phyloP scores from a whole-genome alignment of 1,140 invertebrate genomes.

The Riptortus pedestris region DNA sequence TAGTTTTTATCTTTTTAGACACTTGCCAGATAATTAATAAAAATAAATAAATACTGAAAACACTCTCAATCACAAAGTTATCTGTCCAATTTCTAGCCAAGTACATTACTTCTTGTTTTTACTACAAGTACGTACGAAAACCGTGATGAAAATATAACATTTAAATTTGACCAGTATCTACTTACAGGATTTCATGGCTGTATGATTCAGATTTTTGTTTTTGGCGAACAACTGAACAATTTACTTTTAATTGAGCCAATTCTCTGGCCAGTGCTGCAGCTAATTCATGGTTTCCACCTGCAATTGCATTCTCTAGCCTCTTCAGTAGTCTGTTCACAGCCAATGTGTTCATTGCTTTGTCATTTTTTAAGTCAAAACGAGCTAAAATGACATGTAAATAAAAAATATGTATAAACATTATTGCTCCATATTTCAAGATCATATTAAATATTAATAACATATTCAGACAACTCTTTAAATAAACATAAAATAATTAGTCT shows the following conservation, averaged over 20 bases:
- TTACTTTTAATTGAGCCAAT: conserved; percentile 54
- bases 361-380: conserved; percentile 19
- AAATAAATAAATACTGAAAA: too few species aligned
- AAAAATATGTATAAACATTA: not conserved
- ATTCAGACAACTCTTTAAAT: too few species aligned
- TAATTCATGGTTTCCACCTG: conserved; percentile 51
- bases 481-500: too few species aligned
- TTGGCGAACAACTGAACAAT: conserved; percentile 50
- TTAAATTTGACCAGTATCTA: too few species aligned
- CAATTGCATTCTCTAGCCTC: conserved; percentile 55
- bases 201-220: conserved; percentile 34
- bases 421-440: not conserved
- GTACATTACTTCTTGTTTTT: too few species aligned
- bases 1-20: too few species aligned
- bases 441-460: conserved; percentile 1
- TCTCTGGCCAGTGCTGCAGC: conserved; percentile 57
- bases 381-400: conserved; percentile 17
- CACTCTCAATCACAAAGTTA: too few species aligned
- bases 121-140: too few species aligned
- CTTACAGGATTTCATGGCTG: conserved; percentile 25
- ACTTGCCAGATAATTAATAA: too few species aligned
- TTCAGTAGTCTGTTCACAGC: conserved; percentile 51
- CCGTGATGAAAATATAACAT: too few species aligned
- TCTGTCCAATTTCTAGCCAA: too few species aligned
- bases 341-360: conserved; percentile 43